Evolutionary conservation across 2,113 vertebrate species (phyloP), one percentile per base, ranked within the genome.

Genomic region (Nipponia nippon): DNA sequence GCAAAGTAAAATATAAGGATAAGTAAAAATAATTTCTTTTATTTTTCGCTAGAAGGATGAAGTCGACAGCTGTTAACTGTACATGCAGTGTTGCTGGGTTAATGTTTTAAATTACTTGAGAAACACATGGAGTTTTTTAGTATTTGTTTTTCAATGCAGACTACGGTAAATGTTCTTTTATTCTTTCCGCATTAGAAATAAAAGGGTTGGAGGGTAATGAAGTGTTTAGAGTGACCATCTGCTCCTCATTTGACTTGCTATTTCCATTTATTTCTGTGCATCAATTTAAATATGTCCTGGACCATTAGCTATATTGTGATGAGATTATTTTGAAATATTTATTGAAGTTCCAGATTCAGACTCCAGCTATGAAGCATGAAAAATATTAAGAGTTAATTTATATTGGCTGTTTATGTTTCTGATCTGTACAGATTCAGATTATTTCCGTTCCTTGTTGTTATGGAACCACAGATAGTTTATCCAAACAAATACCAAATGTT

Each of bases 191-290:
- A 40, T 83, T 70, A 90, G 78, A 95, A 93, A 77, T 95, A 62
- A 69, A 84, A 83, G 50, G 46, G 40, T 83, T 94, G 50, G 18
- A 83, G 42, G 34, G 50, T 93, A 91, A 94, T 94, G 81, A 95
- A 87, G 65, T 92, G 86, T 92, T 96, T 78, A 87, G 80, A 87
- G 77, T 95, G 89, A 85, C 96, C 78, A 91, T 95, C 93, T 97
- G 95, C 75, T 97, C 65, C 95, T 89, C 81, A 89, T 97, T 95
- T 95, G 65, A 87, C 44, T 87, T 93, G 47, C n/a, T 94, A n/a
- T 95, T 91, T 94, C 58, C 49, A 58, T 85, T 89, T 96, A 50
- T 95, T 89, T 91, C 40, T 76, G 0, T 84, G 44, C 46, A 88
- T 84, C 61, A 61, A 29, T 87, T 93, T 91, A 89, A 95, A 63